These are phyloP conservation scores for Catalaphyllia jardinei DNA, from an alignment of 64 coral and sea anemone species.

Conservation along the genomic window DNA sequence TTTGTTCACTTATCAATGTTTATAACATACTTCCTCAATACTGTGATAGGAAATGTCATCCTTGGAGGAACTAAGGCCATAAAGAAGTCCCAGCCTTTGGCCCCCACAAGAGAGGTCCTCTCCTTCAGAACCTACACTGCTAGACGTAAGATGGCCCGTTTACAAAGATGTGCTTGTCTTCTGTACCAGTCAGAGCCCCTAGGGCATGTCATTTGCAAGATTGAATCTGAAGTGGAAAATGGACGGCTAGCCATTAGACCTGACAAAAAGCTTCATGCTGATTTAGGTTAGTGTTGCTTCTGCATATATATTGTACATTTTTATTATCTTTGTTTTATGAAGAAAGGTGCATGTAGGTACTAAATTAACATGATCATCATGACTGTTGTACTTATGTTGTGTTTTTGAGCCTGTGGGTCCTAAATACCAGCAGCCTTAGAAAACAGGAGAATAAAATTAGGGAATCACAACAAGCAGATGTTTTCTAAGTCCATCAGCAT, in stretches of 20 bases:
- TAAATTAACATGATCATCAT: too few species aligned
- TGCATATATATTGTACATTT: too few species aligned
- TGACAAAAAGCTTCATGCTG: slow-evolving; percentile 92
- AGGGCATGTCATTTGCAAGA: slow-evolving; percentile 65
- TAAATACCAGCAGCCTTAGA: too few species aligned
- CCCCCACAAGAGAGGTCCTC: slow-evolving; percentile 87
- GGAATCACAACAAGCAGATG: background rate
- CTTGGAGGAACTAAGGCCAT: slow-evolving; percentile 10
- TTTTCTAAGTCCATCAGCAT: background rate
- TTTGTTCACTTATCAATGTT: too few species aligned
- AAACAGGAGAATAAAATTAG: background rate
- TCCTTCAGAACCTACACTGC: slow-evolving; percentile 89
- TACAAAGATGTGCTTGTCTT: slow-evolving; percentile 83
- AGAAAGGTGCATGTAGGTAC: too few species aligned
- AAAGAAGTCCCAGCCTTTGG: slow-evolving; percentile 74
- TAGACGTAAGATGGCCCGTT: slow-evolving; percentile 89
- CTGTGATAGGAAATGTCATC: background rate
- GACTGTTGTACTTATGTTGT: too few species aligned
- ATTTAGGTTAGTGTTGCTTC: slow-evolving; percentile 67
- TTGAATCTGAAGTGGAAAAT: slow-evolving; percentile 95
- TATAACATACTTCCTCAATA: background rate
- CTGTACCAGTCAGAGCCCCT: slow-evolving; percentile 92
- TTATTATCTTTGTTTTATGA: too few species aligned
- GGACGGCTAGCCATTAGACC: slow-evolving; percentile 79
- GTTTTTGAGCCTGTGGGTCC: too few species aligned